Evolutionary conservation across 1,140 invertebrate species (phyloP).

Genomic region (Brachionus sp.): DNA sequence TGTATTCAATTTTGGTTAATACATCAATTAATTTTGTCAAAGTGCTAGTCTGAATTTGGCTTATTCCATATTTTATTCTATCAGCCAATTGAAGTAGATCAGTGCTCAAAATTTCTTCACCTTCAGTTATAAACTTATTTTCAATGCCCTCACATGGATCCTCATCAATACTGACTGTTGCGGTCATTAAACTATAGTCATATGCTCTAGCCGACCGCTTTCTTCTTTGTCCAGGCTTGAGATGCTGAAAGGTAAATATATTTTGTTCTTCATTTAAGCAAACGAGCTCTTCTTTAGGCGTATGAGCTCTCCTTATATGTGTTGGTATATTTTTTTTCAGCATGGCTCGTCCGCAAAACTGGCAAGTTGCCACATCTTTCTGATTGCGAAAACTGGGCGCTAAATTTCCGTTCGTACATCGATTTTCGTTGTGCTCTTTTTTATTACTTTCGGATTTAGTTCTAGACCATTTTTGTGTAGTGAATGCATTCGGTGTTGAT

Average conservation of each 20-base stretch:
- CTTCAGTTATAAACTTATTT: conserved; percentile 44
- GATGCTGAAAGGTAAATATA: conserved; percentile 41
- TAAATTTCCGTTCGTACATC: neutral
- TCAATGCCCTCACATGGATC: conserved; percentile 42
- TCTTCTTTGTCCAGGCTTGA: conserved; percentile 30
- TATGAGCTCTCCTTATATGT: conserved; percentile 34
- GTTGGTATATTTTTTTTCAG: conserved; percentile 45
- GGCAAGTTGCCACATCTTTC: conserved; percentile 35
- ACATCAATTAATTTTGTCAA: conserved; percentile 37
- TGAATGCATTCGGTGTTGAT: neutral
- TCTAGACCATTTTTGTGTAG: neutral
- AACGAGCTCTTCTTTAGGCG: conserved; percentile 43
- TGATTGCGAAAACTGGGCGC: neutral
- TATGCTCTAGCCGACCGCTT: conserved; percentile 38
- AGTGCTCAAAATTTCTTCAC: conserved; percentile 42
- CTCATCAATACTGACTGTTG: conserved; percentile 40
- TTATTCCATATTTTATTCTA: conserved; percentile 42
- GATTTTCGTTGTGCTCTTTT: conserved; percentile 7
- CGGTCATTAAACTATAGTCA: conserved; percentile 44
- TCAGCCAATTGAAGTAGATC: conserved; percentile 40
- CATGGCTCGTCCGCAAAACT: conserved; percentile 43
- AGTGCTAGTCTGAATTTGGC: conserved; percentile 10
- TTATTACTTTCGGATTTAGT: neutral
- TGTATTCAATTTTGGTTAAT: conserved; percentile 21
- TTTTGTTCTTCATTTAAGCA: conserved; percentile 44